phyloP scores from a whole-genome alignment of 1,140 invertebrate species.

The Cepaea nemoralis region DNA sequence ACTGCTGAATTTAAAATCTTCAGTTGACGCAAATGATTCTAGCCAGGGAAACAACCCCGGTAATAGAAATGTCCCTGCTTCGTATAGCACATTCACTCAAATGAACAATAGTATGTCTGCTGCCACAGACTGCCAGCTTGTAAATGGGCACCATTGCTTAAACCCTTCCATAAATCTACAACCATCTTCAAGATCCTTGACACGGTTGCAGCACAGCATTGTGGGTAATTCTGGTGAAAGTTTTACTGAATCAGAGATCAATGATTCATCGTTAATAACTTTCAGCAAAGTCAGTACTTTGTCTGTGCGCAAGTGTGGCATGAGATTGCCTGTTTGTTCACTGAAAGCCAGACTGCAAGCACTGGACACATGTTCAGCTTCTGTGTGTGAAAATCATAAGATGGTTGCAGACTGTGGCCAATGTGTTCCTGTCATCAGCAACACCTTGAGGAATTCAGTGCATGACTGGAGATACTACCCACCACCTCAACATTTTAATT shows the following conservation, averaged over 20 bases:
- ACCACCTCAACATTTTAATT: not conserved
- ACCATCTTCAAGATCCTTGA: not conserved
- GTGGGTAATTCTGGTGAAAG: not conserved
- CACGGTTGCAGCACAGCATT: not conserved
- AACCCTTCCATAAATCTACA: not conserved
- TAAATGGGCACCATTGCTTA: not conserved
- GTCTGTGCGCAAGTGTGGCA: not conserved
- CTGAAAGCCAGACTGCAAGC: not conserved
- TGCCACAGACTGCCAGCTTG: not conserved
- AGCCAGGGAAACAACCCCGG: no score
- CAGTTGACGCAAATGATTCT: not conserved
- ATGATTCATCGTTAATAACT: not conserved
- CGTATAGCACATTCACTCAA: not conserved
- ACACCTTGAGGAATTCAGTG: not conserved
- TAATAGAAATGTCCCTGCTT: not conserved
- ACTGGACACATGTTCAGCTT: not conserved
- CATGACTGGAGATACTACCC: not conserved
- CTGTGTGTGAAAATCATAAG: not conserved
- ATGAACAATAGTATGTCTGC: not conserved
- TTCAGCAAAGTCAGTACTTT: not conserved
- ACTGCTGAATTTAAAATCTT: not conserved
- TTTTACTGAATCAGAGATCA: not conserved
- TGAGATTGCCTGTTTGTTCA: not conserved
- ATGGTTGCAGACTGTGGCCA: not conserved
- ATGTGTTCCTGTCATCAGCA: not conserved